Percentiles rank a stretch among this genome's conserved stretches.
These are phyloP conservation scores for Pseudomyrmex concolor DNA, from an alignment of 1,140 invertebrate genomes.

Conservation along the genomic window DNA sequence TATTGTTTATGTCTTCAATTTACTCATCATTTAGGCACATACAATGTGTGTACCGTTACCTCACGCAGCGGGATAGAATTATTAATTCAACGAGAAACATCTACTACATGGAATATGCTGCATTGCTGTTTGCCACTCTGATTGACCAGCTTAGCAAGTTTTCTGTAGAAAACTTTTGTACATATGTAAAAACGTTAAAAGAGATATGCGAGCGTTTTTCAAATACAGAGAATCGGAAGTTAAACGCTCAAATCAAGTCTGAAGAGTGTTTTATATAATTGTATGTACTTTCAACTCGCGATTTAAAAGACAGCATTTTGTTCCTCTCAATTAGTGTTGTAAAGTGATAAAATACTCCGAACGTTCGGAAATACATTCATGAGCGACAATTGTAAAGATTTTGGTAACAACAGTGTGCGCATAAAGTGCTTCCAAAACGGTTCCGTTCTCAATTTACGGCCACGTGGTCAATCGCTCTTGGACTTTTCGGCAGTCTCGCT, in stretches of 20 bases:
- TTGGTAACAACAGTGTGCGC: constrained; percentile 76
- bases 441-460: constrained; percentile 63
- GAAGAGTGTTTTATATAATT: constrained; percentile 57
- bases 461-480: constrained; percentile 82
- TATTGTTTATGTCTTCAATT: constrained; percentile 16
- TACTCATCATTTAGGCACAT: constrained; percentile 48
- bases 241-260: constrained; percentile 75
- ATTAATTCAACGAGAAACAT: constrained; percentile 55
- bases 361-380: constrained; percentile 71
- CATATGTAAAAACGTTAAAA: constrained; percentile 80
- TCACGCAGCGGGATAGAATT: constrained; percentile 22
- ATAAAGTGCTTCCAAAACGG: constrained; percentile 73
- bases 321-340: constrained; percentile 69
- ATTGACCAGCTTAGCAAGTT: constrained; percentile 44
- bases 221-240: constrained; percentile 40
- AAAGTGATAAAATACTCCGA: constrained; percentile 73
- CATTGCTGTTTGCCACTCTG: constrained; percentile 46
- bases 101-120: constrained; percentile 62
- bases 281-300: constrained; percentile 68
- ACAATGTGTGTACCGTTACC: constrained; percentile 43
- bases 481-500: constrained; percentile 76
- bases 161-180: constrained; percentile 81
- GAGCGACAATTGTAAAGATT: constrained; percentile 72
- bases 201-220: constrained; percentile 66
- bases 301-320: constrained; percentile 73